Evolutionary conservation across 2,797 vertebrate species (phyloP).

Genomic region (Lemur catta): DNA sequence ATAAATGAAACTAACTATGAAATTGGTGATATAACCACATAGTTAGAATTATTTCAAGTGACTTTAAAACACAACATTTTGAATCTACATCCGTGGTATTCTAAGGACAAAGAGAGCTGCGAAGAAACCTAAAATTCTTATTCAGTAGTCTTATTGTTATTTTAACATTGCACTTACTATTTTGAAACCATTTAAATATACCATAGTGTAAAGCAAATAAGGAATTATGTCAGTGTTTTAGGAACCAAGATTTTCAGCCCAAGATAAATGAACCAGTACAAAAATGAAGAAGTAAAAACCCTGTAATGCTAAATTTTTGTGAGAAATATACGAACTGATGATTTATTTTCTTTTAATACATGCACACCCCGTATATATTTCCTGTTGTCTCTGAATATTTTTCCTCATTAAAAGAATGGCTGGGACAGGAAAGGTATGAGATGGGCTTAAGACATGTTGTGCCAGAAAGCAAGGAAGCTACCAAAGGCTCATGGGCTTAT

Average conservation of each 20-base stretch:
- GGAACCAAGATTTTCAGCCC: neutral
- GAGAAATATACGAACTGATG: neutral
- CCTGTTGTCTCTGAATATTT: neutral
- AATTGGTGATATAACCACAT: neutral
- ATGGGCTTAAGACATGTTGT: neutral
- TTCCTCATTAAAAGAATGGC: neutral
- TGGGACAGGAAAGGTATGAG: neutral
- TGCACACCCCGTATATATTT: neutral
- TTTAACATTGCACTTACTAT: neutral
- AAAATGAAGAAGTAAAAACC: neutral
- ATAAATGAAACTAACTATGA: neutral
- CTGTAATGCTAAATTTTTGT: neutral
- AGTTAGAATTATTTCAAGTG: neutral
- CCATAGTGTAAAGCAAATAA: neutral
- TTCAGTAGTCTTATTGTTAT: neutral
- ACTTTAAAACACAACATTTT: neutral
- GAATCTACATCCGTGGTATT: neutral
- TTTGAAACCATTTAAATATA: neutral
- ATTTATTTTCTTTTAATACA: neutral
- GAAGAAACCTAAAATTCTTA: neutral
- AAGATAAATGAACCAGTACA: neutral
- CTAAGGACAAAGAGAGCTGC: neutral
- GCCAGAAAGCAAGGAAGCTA: neutral
- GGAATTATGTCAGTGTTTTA: neutral
- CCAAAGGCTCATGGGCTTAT: neutral